Conservation (phyloP, 2,113 vertebrate species). For the Agelaius tricolor region DNA sequence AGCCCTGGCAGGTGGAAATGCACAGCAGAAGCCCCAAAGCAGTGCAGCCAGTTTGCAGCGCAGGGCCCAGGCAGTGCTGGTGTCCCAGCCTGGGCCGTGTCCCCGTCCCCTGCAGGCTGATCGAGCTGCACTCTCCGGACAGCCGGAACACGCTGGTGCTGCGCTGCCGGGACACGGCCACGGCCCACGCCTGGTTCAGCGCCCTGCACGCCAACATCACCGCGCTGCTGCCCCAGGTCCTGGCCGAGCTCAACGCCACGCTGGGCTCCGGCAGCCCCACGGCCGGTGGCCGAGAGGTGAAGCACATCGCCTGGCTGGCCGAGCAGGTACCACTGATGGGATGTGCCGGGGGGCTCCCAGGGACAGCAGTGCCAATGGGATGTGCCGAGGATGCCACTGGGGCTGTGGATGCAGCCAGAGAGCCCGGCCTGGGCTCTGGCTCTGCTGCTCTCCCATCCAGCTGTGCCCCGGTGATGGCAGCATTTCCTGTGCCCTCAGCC, state of each 20-base stretch:
- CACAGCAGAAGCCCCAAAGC: fast-evolving
- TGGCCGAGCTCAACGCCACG: slow-evolving; percentile 89
- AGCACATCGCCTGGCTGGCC: slow-evolving; percentile 93
- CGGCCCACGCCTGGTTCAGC: slow-evolving; percentile 92
- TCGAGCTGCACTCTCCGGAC: slow-evolving; percentile 95
- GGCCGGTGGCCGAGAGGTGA: slow-evolving; percentile 83
- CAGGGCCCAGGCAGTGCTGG: not conserved
- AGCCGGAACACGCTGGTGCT: slow-evolving; percentile 91
- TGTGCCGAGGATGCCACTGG: fast-evolving
- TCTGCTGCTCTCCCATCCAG: not conserved
- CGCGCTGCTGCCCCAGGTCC: slow-evolving; percentile 90
- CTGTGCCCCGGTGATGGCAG: fast-evolving
- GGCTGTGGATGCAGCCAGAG: not conserved
- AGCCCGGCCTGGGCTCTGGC: not conserved
- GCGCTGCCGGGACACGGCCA: slow-evolving; percentile 89
- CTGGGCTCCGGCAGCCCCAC: slow-evolving; percentile 76
- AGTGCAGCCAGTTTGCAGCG: not conserved
- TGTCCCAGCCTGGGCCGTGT: not conserved
- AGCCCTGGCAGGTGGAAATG: not conserved
- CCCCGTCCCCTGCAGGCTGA: slow-evolving; percentile 76
- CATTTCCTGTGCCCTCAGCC: fast-evolving
- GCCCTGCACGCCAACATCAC: slow-evolving; percentile 92
- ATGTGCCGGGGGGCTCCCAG: not conserved
- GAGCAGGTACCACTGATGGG: slow-evolving; percentile 82
- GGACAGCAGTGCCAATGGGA: fast-evolving